Conservation (phyloP, 2,888 invertebrate genomes). For the Cheilosia vernalis region DNA sequence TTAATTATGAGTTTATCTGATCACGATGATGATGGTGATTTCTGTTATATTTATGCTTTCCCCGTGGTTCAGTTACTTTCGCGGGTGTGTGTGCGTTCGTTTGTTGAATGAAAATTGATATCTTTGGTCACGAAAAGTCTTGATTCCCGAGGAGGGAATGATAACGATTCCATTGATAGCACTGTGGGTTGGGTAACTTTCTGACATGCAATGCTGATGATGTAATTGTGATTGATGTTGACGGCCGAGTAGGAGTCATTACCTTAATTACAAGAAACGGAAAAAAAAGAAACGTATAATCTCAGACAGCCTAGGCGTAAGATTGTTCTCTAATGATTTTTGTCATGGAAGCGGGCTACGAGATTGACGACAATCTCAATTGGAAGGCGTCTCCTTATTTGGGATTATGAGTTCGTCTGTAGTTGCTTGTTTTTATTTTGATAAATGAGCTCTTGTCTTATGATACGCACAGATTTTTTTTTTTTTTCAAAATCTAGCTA, state of each 20-base stretch:
- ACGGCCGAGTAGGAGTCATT: slow-evolving; percentile 58
- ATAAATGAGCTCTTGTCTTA: not conserved
- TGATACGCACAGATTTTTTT: too few relatives aligned
- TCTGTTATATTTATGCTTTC: slow-evolving; percentile 22
- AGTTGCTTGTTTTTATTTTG: not conserved
- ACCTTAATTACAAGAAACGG: slow-evolving; percentile 55
- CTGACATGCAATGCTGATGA: slow-evolving; percentile 66
- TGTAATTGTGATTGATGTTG: slow-evolving; percentile 73
- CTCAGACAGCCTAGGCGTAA: slow-evolving; percentile 5
- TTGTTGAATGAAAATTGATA: slow-evolving; percentile 59
- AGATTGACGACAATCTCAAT: slow-evolving; percentile 48
- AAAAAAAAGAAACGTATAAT: slow-evolving; percentile 21
- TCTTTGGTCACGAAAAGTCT: slow-evolving; percentile 64
- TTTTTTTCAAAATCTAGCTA: too few relatives aligned
- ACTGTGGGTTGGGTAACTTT: slow-evolving; percentile 50
- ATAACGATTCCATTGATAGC: slow-evolving; percentile 56
- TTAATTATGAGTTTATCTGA: slow-evolving; percentile 60
- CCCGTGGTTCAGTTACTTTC: slow-evolving; percentile 21
- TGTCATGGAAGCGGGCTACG: slow-evolving; percentile 48
- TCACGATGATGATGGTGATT: slow-evolving; percentile 59
- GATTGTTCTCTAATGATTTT: slow-evolving; percentile 62
- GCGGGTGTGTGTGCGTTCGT: slow-evolving; percentile 1
- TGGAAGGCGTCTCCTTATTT: not conserved
- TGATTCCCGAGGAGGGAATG: slow-evolving; percentile 22
- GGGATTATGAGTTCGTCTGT: not conserved